Evolutionary conservation across 2,888 invertebrate genomes (phyloP).

Genomic region (Chloroclysta siterata): DNA sequence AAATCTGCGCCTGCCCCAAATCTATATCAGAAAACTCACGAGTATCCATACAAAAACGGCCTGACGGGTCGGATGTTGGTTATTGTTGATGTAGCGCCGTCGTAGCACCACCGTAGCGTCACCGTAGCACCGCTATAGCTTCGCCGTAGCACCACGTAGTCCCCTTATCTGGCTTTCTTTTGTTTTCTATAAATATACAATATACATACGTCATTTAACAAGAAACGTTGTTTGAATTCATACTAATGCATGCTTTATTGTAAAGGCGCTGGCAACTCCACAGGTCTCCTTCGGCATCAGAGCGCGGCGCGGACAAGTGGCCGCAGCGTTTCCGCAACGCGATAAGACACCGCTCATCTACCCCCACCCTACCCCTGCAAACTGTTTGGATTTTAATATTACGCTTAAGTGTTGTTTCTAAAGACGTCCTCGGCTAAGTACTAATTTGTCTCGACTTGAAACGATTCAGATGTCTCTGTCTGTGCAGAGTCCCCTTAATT

Average conservation of each 20-base stretch:
- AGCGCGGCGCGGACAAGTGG: constrained; percentile 64
- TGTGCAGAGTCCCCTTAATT: constrained; percentile 16
- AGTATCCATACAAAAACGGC: too few relatives aligned
- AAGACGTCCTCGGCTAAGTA: constrained; percentile 76
- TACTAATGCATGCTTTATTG: neutral
- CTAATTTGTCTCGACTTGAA: constrained; percentile 78
- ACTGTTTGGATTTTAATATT: constrained; percentile 83
- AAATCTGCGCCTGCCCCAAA: too few relatives aligned
- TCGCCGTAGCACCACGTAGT: too few relatives aligned
- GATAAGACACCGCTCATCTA: constrained; percentile 63
- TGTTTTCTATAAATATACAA: too few relatives aligned
- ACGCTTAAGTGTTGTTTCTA: constrained; percentile 79
- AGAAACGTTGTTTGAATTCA: too few relatives aligned
- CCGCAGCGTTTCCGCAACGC: constrained; percentile 77
- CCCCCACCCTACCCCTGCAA: constrained; percentile 43
- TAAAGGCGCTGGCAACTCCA: constrained; percentile 42
- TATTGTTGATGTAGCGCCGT: too few relatives aligned
- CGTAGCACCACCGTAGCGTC: too few relatives aligned
- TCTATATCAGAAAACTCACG: too few relatives aligned
- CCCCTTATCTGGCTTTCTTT: too few relatives aligned
- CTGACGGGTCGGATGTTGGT: too few relatives aligned
- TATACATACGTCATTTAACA: too few relatives aligned
- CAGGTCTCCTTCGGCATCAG: constrained; percentile 33
- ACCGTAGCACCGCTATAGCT: too few relatives aligned
- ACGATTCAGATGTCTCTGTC: constrained; percentile 63